Evolutionary conservation across 2,888 invertebrate species (phyloP).

Genomic region (Philhelius pedissequus): DNA sequence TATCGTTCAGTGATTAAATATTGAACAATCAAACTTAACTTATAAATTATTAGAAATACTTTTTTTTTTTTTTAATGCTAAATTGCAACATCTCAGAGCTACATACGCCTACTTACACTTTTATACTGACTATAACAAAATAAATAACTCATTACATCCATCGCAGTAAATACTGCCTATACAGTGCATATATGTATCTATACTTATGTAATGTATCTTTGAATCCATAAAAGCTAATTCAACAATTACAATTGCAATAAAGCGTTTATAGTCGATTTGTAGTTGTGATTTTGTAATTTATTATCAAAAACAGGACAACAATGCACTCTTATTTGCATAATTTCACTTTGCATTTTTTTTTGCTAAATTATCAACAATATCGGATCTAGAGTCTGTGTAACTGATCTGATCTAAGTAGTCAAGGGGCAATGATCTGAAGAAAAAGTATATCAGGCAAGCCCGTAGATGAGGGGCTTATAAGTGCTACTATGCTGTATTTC

Average conservation of each 20-base stretch:
- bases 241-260: conserved; percentile 43
- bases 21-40: too few species aligned
- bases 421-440: background rate
- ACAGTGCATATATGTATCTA: background rate
- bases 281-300: conserved; percentile 44
- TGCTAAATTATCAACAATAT: background rate
- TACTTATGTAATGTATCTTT: too few species aligned
- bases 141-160: background rate
- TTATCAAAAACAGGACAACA: conserved; percentile 28
- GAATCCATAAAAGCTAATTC: conserved; percentile 40
- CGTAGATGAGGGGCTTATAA: background rate
- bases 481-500: too few species aligned
- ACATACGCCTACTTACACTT: too few species aligned
- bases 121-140: too few species aligned
- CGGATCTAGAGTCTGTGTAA: background rate
- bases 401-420: background rate
- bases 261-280: conserved; percentile 38
- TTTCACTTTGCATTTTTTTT: background rate
- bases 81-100: too few species aligned
- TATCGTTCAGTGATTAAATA: too few species aligned
- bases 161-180: background rate
- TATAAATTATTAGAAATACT: too few species aligned
- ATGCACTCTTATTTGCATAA: conserved; percentile 14
- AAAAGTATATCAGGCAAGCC: background rate
- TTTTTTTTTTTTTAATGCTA: too few species aligned